phyloP scores from a whole-genome alignment of 1,140 invertebrate species.

The Hypsibius dujardini region DNA sequence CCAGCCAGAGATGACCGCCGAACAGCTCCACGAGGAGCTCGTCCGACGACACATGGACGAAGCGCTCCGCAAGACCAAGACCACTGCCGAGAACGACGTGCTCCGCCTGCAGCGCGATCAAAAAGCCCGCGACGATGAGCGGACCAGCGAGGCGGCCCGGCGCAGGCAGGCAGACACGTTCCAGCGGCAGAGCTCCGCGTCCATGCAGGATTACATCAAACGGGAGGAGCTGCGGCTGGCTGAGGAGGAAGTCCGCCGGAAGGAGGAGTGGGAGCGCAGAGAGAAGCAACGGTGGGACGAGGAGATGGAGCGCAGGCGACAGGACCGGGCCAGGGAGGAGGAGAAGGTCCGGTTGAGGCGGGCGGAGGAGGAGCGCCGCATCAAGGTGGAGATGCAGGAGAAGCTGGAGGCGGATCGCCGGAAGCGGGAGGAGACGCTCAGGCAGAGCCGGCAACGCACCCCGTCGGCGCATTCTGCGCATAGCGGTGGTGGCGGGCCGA shows the following conservation, averaged over 20 bases:
- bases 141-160: not conserved
- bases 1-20: not conserved
- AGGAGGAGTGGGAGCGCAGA: not conserved
- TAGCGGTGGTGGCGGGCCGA: not conserved
- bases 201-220: conserved; percentile 4
- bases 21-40: conserved; percentile 3
- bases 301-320: not conserved
- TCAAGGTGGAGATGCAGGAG: conserved; percentile 2
- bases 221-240: not conserved
- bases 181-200: not conserved
- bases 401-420: conserved; percentile 1
- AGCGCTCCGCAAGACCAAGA: not conserved
- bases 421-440: not conserved
- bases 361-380: not conserved
- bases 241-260: not conserved
- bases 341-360: not conserved
- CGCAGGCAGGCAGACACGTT: not conserved
- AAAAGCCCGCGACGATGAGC: not conserved
- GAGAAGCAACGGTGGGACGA: not conserved
- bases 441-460: conserved; percentile 4
- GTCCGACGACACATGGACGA: not conserved
- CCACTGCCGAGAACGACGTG: not conserved
- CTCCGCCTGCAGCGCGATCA: conserved; percentile 4
- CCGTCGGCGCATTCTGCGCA: not conserved
- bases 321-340: conserved; percentile 2